A percentile compares a stretch with the other conserved stretches of the same genome.
Conservation (phyloP, 2,888 invertebrate genomes). For the Dryocosmus kuriphilus region DNA sequence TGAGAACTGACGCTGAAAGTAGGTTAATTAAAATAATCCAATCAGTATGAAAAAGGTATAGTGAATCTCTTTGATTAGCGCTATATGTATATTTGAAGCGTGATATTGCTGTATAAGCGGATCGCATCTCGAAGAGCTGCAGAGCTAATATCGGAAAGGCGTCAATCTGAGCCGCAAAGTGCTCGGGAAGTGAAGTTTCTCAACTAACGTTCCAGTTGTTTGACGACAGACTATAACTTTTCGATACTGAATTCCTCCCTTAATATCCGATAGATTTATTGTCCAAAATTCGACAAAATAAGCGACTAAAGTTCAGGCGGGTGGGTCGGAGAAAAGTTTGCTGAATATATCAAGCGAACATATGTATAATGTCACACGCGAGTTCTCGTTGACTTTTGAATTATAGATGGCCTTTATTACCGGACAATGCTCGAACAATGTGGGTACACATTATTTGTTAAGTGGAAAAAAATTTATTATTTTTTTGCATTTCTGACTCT, state of each 20-base stretch:
- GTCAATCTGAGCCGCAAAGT: conserved; percentile 29
- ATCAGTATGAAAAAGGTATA: not conserved
- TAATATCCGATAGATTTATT: conserved; percentile 34
- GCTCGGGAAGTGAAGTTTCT: conserved; percentile 18
- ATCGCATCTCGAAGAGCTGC: not conserved
- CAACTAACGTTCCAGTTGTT: conserved; percentile 29
- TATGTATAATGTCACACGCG: conserved; percentile 20
- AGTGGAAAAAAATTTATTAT: conserved; percentile 17
- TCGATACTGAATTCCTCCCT: conserved; percentile 26
- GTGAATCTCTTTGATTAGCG: not conserved
- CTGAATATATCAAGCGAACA: conserved; percentile 32
- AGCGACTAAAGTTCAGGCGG: not conserved
- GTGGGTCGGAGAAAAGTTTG: conserved; percentile 23
- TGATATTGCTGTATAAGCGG: conserved; percentile 21
- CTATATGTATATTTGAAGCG: conserved; percentile 8
- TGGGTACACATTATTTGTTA: not conserved
- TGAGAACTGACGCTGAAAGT: not conserved
- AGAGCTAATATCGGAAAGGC: conserved; percentile 31
- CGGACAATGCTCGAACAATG: not conserved
- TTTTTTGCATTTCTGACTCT: not conserved
- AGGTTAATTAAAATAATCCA: not conserved
- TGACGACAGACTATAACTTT: conserved; percentile 29
- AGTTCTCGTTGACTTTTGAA: not conserved
- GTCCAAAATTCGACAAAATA: conserved; percentile 22
- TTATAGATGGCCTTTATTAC: conserved; percentile 18